Base-by-base conservation (phyloP, 2,797 vertebrate species). In the Hapalemur alaotrensis region DNA sequence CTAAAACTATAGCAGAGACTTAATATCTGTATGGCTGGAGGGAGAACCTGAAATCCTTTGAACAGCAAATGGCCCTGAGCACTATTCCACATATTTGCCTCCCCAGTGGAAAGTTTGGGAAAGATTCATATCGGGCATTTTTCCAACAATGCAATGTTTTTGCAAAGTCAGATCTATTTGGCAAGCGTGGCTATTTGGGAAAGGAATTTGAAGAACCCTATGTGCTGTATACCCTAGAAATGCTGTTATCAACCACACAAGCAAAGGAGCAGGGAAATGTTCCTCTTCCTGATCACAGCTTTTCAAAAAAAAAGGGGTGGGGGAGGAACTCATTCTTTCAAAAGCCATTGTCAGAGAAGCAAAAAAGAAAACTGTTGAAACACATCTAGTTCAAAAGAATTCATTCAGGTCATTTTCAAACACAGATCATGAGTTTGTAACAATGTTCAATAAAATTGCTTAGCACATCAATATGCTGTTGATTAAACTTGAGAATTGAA, bases 51-150 rank as follows among this genome's bases (percentile, higher is more conserved):
- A 98, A 94, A 96, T 59, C 96, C 95, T 97, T 97, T 97, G 97
- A 98, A 98, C 90, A 97, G 95, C 46, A 97, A 97, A 98, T 93
- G 43, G 82, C 96, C 91, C 96, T 92, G 94, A 97, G 97, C 96
- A 93, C 93, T 92, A 82, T 93, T 97, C 91, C 76, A 43, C 50
- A 28, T 73, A 95, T 94, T 97, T 97, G 93, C 95, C 93, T 98
- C 93, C 94, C 78, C 80, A 67, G 52, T 23, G 88, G 85, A 98
- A 95, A 69, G 86, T 46, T 59, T 88, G 88, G 88, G 86, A 93
- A 80, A 80, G 43, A 97, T 95, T 97, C 95, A 95, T 43, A 54
- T 17, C 48, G 54, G 61, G 48, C 91, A 52, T 93, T 97, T 95
- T 95, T 93, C 96, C 85, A 96, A 92, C 93, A 92, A 95, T 75